Conservation (phyloP, 2,113 vertebrate genomes). For the Microtus montanus region DNA sequence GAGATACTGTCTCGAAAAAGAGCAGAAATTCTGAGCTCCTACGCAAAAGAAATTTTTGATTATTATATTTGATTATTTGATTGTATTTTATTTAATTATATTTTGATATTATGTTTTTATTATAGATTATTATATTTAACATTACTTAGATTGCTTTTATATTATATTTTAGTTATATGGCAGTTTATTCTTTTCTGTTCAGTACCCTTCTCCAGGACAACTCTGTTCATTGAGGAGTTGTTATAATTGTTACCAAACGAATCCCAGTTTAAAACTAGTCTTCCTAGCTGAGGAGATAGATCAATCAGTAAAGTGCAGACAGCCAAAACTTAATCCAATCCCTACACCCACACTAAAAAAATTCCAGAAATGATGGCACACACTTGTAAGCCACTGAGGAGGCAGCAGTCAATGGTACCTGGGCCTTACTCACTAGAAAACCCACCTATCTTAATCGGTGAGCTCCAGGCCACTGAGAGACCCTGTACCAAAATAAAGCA, state of each 20-base stretch:
- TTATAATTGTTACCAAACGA: not conserved
- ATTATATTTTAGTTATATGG: not conserved
- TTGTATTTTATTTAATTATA: too few relatives aligned
- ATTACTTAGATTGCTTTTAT: too few relatives aligned
- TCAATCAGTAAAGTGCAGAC: not conserved
- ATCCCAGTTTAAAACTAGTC: conserved; percentile 36
- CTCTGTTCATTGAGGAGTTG: not conserved
- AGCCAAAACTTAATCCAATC: not conserved
- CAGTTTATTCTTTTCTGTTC: conserved; percentile 25
- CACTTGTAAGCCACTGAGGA: not conserved
- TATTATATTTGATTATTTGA: not conserved
- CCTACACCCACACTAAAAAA: not conserved
- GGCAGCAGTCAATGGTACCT: too few relatives aligned
- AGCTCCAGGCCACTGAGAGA: not conserved
- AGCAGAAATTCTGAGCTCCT: not conserved
- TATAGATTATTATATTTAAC: not conserved
- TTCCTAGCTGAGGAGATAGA: not conserved
- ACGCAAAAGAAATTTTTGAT: not conserved
- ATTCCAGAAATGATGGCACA: not conserved
- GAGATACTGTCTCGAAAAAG: not conserved
- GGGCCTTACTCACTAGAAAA: not conserved
- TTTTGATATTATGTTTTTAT: not conserved
- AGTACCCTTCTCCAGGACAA: not conserved
- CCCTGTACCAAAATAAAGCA: not conserved
- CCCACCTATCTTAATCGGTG: too few relatives aligned